phyloP scores from a whole-genome alignment of 2,113 vertebrate genomes.

The Mormoops blainvillei region DNA sequence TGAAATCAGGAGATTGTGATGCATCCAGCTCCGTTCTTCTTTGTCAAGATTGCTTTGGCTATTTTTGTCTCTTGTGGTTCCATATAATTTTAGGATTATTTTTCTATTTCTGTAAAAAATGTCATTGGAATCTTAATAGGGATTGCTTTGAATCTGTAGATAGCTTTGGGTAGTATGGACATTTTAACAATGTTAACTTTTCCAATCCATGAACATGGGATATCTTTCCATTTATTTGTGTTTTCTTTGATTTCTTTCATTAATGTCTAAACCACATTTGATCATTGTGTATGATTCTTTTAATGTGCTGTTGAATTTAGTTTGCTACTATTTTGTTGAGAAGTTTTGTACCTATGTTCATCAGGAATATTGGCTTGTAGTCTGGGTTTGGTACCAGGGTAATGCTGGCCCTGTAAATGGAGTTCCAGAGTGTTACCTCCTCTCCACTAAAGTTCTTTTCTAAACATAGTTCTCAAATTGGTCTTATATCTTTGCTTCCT shows the following conservation, averaged over 20 bases:
- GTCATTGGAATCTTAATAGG: background rate
- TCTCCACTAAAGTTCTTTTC: background rate
- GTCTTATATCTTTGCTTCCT: background rate
- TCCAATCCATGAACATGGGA: background rate
- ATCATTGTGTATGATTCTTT: background rate
- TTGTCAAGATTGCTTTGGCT: background rate
- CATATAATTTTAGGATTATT: background rate
- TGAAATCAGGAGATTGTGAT: background rate
- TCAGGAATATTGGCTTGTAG: background rate
- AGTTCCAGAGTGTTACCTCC: background rate
- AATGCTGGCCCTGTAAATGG: background rate
- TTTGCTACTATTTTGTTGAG: background rate
- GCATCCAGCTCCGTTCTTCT: background rate
- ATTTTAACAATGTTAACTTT: background rate
- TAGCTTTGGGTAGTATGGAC: background rate
- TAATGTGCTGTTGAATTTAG: background rate
- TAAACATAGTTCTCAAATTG: background rate
- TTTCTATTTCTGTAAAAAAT: background rate
- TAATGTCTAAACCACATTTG: background rate
- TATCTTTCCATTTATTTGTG: background rate
- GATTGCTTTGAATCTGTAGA: background rate
- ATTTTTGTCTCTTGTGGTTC: background rate
- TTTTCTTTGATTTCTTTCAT: background rate
- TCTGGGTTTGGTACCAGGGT: background rate
- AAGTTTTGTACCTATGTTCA: background rate